Conservation (phyloP, 2,797 vertebrate species). For the Galago senegalensis region DNA sequence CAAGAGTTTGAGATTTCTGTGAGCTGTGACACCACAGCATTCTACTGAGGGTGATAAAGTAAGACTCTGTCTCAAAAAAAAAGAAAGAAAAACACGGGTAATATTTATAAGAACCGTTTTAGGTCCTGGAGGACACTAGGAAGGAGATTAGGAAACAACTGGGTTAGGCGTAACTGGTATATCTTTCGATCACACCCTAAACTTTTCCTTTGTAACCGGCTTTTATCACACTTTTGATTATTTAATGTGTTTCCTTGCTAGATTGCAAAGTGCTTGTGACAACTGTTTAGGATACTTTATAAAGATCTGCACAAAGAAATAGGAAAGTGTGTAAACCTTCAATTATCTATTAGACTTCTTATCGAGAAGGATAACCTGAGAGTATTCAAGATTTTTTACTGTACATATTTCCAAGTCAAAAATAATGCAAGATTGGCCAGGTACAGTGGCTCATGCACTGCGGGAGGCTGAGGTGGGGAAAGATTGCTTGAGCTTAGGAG, state of each 20-base stretch:
- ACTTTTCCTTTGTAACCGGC: background rate
- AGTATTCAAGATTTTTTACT: background rate
- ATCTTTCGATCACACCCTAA: background rate
- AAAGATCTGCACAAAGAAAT: conserved; percentile 29
- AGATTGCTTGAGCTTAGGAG: too few relatives aligned
- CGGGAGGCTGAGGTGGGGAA: too few relatives aligned
- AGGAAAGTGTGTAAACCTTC: background rate
- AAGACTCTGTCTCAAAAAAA: too few relatives aligned
- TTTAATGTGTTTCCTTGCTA: background rate
- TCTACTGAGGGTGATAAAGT: too few relatives aligned
- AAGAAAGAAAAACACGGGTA: background rate
- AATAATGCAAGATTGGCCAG: background rate
- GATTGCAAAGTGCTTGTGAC: background rate
- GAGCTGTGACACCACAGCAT: too few relatives aligned
- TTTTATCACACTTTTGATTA: background rate
- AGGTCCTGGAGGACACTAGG: too few relatives aligned
- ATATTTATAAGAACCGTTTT: background rate
- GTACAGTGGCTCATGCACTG: too few relatives aligned
- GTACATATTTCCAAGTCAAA: conserved; percentile 21
- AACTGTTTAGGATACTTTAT: conserved; percentile 36
- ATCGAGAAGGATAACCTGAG: background rate
- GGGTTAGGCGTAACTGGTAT: too few relatives aligned
- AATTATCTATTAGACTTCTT: background rate
- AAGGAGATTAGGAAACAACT: too few relatives aligned
- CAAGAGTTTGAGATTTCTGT: too few relatives aligned